Evolutionary conservation across 2,888 invertebrate species (phyloP), one percentile per base, ranked within the genome.

Genomic region (Metacarcinus magister): DNA sequence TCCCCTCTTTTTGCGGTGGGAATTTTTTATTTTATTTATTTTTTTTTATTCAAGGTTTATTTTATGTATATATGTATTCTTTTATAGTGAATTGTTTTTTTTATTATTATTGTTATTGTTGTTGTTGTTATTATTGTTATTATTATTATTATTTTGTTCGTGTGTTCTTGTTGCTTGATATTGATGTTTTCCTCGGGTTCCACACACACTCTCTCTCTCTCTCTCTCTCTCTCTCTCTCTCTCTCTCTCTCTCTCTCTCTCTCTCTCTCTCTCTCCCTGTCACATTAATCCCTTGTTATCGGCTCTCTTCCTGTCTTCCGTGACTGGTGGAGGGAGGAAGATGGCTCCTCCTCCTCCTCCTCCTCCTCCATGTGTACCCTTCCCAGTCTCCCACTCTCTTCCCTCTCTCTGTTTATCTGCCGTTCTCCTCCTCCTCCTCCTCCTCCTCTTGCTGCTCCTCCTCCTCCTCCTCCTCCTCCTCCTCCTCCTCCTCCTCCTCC

Each of bases 151-250:
- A 10, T 32, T 82, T 82, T n/a, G 8, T 1, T 54, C 4, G 23
- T 82, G 4, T 28, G 23, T 4, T 82, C 4, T 82, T n/a, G 5
- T 82, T 82, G 4, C 82, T 82, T 16, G 4, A 28, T 2, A 10
- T 32, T 8, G 16, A 5, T 89, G 2, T 89, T 19, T 16, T 32
- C 2, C 32, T 91, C 46, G 23, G 23, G 5, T 43, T 44, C 23
- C 5, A 39, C 19, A n/a, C 44, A 10, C 46, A 19, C 23, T n/a
- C 46, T 43, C 46, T 91, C 91, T 93, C 67, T 67, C 93, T 93
- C 67, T 93, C 60, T 67, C 91, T 28, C 91, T 43, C 44, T 32
- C 39, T 91, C 60, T 75, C 44, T 67, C 13, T 48, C 28, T 93
- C 43, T 60, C n/a, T 10, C 48, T 75, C 23, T 67, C 46, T 44